phyloP scores from a whole-genome alignment of 2,888 invertebrate species.

The Apoderus coryli region DNA sequence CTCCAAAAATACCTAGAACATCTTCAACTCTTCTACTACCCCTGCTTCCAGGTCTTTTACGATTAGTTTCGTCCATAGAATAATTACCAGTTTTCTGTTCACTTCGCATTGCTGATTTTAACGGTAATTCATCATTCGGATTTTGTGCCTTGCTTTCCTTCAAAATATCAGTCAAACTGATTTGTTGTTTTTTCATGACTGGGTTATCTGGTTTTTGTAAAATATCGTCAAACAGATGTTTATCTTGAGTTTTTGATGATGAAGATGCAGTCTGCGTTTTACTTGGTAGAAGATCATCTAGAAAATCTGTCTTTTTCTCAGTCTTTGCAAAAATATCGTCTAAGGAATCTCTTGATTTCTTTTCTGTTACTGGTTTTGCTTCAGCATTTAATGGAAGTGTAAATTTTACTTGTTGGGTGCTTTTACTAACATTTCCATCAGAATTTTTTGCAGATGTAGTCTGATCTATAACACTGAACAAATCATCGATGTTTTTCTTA shows the following conservation, averaged over 20 bases:
- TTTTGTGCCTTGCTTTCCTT: conserved; percentile 27
- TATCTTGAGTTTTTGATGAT: conserved; percentile 17
- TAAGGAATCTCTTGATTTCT: conserved; percentile 26
- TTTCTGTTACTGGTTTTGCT: conserved; percentile 13
- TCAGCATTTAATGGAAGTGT: conserved; percentile 11
- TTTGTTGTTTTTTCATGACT: conserved; percentile 20
- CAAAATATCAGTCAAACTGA: conserved; percentile 27
- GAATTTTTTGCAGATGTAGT: conserved; percentile 10
- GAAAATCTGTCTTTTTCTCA: conserved; percentile 9
- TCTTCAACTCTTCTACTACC: conserved; percentile 33
- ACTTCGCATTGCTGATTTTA: too few species aligned
- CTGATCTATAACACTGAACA: conserved; percentile 19
- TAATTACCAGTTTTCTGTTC: too few species aligned
- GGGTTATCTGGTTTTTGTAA: conserved; percentile 20
- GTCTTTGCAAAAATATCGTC: conserved; percentile 16
- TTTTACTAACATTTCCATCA: conserved; percentile 8
- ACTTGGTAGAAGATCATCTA: conserved; percentile 9
- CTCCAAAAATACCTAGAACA: conserved; percentile 39
- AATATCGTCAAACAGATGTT: conserved; percentile 24
- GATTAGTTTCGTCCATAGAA: too few species aligned
- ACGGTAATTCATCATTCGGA: too few species aligned
- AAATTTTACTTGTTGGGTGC: background rate
- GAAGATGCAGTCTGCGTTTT: too few species aligned
- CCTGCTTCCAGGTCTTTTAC: conserved; percentile 25
- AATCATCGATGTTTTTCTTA: conserved; percentile 25